A percentile compares a stretch with the other conserved stretches of the same genome.
phyloP scores from a whole-genome alignment of 1,140 invertebrate genomes.

The Vanessa tameamea region DNA sequence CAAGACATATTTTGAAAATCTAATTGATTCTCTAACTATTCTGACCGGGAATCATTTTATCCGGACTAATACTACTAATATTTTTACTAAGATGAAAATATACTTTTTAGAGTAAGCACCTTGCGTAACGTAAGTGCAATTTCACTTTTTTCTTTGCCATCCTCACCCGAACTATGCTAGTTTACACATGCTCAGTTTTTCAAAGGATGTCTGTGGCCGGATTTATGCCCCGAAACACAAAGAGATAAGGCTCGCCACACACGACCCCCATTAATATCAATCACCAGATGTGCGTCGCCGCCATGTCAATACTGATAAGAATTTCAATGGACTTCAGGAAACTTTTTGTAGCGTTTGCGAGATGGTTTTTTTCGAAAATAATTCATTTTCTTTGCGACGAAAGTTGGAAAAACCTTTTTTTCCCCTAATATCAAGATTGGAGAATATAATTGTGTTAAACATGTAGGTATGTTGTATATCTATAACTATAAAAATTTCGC shows the following conservation, averaged over 20 bases:
- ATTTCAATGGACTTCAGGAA: conserved; percentile 49
- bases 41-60: too few species aligned
- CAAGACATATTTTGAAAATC: too few species aligned
- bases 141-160: neutral
- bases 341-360: conserved; percentile 25
- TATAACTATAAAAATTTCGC: too few species aligned
- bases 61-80: too few species aligned
- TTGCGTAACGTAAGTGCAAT: too few species aligned
- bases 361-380: conserved; percentile 6
- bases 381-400: conserved; percentile 11
- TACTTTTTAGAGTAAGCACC: too few species aligned
- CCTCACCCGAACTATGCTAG: conserved; percentile 31
- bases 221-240: conserved; percentile 49
- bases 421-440: too few species aligned
- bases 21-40: too few species aligned
- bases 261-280: conserved; percentile 60
- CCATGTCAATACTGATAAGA: conserved; percentile 56
- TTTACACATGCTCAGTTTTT: conserved; percentile 31
- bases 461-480: too few species aligned
- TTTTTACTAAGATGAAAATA: too few species aligned
- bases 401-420: neutral
- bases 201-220: conserved; percentile 36
- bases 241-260: conserved; percentile 52
- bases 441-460: too few species aligned
- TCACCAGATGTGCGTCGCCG: conserved; percentile 47